Evolutionary conservation across 1,140 invertebrate genomes (phyloP).

Genomic region (Manduca sexta): DNA sequence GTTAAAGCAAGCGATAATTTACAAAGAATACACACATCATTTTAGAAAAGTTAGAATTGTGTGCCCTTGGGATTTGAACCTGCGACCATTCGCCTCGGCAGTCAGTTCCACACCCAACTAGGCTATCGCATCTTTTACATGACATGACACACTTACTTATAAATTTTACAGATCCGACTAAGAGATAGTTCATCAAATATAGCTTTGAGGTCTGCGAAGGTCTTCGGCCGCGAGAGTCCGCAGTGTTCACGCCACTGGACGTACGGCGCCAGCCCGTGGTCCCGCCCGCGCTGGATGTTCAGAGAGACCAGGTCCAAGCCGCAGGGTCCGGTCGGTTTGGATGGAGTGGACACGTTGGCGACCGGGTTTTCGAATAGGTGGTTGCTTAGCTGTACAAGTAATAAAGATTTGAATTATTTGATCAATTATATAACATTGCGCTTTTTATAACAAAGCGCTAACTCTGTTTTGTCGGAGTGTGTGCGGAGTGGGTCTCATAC

Average conservation of each 20-base stretch:
- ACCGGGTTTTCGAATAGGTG: conserved; percentile 81
- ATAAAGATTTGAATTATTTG: too few species aligned
- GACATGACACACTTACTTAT: conserved; percentile 75
- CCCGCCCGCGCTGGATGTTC: conserved; percentile 90
- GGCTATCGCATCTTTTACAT: too few species aligned
- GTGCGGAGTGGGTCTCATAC: too few species aligned
- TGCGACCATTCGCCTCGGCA: too few species aligned
- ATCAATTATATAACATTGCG: too few species aligned
- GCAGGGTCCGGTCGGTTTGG: conserved; percentile 60
- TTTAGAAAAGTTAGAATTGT: too few species aligned
- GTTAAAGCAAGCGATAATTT: too few species aligned
- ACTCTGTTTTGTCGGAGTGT: too few species aligned
- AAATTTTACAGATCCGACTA: conserved; percentile 77
- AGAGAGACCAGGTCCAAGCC: conserved; percentile 89
- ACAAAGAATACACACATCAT: too few species aligned
- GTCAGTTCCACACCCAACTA: too few species aligned
- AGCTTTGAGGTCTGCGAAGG: conserved; percentile 82
- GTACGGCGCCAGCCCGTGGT: conserved; percentile 91
- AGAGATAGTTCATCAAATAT: conserved; percentile 78
- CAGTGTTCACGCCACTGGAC: conserved; percentile 84
- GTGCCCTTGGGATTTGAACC: too few species aligned
- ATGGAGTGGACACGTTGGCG: conserved; percentile 14
- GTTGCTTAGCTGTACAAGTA: conserved; percentile 75
- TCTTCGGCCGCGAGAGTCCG: conserved; percentile 77
- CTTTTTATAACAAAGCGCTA: too few species aligned